Conservation (phyloP, 2,797 vertebrate genomes). For the Podarcis siculus region DNA sequence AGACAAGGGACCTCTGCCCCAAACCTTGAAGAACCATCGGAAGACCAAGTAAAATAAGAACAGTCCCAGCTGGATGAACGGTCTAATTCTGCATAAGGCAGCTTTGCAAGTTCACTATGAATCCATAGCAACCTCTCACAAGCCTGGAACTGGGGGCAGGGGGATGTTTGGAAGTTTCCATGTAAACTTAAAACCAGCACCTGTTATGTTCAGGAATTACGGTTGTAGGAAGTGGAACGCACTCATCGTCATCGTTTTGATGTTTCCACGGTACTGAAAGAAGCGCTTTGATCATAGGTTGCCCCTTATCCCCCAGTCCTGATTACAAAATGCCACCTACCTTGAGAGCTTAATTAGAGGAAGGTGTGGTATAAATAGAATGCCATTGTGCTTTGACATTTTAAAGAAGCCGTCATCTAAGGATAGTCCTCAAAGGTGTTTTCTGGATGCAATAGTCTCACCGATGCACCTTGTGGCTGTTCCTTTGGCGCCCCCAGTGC, state of each 20-base stretch:
- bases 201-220: too few relatives aligned
- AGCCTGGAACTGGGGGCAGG: neutral
- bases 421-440: neutral
- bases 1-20: neutral
- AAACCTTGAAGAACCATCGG: neutral
- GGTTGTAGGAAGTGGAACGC: neutral
- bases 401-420: neutral
- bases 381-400: neutral
- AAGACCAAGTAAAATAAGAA: too few relatives aligned
- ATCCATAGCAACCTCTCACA: neutral
- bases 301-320: neutral
- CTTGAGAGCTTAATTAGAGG: neutral
- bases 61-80: neutral
- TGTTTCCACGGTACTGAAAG: neutral
- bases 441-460: neutral
- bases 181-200: too few relatives aligned
- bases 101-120: neutral
- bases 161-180: neutral
- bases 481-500: too few relatives aligned
- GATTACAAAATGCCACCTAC: neutral
- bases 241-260: neutral
- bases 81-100: neutral
- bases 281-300: neutral
- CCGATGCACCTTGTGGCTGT: neutral
- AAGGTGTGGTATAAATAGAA: neutral